Conservation (phyloP, 2,113 vertebrate genomes). For the Clupea harengus region DNA sequence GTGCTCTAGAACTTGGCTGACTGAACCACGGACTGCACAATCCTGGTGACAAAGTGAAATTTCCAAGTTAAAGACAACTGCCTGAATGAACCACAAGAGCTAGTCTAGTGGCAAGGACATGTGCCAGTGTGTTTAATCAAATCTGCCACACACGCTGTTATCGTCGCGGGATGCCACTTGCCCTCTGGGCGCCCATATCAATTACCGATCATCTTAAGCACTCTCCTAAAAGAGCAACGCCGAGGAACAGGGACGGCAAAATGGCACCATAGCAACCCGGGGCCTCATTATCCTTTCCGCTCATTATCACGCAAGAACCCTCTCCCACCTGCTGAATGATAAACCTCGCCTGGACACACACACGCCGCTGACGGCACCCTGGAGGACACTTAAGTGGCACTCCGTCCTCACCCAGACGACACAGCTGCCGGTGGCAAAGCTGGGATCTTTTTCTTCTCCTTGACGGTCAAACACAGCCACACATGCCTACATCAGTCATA, state of each 20-base stretch:
- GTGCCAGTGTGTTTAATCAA: slow-evolving; percentile 1
- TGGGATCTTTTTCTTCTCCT: background rate
- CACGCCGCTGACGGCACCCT: background rate
- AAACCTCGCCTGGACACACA: background rate
- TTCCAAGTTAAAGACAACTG: background rate
- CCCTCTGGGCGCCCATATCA: slow-evolving; percentile 7
- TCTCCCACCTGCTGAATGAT: background rate
- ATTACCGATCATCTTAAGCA: background rate
- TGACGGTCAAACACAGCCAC: background rate
- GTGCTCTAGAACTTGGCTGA: too few relatives aligned
- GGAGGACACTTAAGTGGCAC: background rate
- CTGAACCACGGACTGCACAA: too few relatives aligned
- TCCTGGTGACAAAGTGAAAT: background rate
- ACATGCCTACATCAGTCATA: background rate
- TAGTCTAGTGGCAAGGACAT: background rate
- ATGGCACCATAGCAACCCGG: background rate
- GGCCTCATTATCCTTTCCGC: background rate
- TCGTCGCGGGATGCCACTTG: background rate
- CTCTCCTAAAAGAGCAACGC: background rate
- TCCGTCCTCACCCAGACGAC: background rate
- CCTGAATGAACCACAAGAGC: background rate
- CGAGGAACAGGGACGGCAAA: background rate
- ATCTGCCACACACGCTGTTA: background rate
- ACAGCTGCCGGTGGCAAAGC: background rate
- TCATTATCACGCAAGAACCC: background rate